These are phyloP conservation scores for Paedocypris micromegethes DNA, from an alignment of 2,797 vertebrate species.

Conservation along the genomic window DNA sequence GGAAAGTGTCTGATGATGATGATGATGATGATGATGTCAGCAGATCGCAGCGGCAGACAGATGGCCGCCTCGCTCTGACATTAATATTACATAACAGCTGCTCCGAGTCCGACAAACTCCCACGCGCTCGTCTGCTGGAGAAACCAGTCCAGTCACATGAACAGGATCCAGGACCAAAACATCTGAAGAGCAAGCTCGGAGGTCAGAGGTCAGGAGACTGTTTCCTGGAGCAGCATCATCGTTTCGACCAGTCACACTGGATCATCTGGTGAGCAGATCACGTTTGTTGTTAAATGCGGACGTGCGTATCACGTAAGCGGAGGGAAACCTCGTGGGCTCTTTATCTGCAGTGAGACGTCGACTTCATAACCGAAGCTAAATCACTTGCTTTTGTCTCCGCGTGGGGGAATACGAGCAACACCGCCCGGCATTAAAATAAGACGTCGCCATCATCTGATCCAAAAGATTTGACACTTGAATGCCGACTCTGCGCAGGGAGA, in stretches of 20 bases:
- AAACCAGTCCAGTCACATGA: neutral
- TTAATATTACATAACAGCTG: conserved; percentile 29
- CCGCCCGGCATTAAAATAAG: conserved; percentile 1
- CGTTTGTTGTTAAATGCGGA: too few relatives aligned
- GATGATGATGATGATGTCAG: conserved; percentile 1
- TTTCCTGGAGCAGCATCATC: too few relatives aligned
- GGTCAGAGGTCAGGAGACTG: too few relatives aligned
- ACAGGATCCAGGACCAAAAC: neutral
- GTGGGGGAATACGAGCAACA: too few relatives aligned
- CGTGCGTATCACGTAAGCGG: too few relatives aligned
- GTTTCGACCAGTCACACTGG: too few relatives aligned
- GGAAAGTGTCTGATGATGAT: too few relatives aligned
- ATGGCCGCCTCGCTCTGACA: neutral
- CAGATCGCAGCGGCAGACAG: conserved; percentile 4
- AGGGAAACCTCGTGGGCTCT: too few relatives aligned
- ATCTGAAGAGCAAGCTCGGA: too few relatives aligned
- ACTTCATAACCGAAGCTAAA: neutral
- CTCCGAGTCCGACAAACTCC: conserved; percentile 11
- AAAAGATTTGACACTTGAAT: conserved; percentile 25
- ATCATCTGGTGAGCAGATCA: too few relatives aligned
- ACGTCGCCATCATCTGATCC: conserved; percentile 20
- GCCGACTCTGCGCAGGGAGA: conserved; percentile 9
- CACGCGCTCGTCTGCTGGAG: conserved; percentile 13
- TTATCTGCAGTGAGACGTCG: too few relatives aligned
- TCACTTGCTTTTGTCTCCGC: neutral